phyloP scores from a whole-genome alignment of 2,797 vertebrate genomes.

The Acanthis flammea region DNA sequence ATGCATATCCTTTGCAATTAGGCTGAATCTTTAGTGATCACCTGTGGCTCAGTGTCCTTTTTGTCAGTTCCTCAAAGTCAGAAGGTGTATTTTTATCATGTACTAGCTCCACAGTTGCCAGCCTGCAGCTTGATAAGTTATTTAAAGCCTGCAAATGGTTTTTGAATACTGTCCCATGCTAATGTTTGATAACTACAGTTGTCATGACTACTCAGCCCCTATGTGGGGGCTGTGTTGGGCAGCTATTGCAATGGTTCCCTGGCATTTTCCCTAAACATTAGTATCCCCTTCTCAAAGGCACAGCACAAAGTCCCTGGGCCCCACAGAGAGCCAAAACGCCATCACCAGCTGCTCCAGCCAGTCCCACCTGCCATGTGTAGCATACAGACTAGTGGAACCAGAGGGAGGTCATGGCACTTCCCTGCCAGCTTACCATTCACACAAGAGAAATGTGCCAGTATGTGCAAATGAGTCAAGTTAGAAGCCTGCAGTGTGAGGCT shows the following conservation, averaged over 20 bases:
- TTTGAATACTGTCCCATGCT: background rate
- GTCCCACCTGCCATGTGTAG: background rate
- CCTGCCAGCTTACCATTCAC: background rate
- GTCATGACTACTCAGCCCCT: conserved; percentile 14
- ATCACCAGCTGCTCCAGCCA: background rate
- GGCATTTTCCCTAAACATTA: background rate
- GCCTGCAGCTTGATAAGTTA: background rate
- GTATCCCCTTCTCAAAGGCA: background rate
- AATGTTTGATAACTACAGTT: background rate
- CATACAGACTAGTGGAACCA: background rate
- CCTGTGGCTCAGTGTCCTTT: background rate
- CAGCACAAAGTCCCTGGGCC: background rate
- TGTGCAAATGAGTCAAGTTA: background rate
- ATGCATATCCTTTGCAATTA: background rate
- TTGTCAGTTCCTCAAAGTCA: background rate
- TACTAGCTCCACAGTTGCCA: background rate
- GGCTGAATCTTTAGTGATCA: background rate
- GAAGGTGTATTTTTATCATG: background rate
- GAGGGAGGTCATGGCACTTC: background rate
- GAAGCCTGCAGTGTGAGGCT: background rate
- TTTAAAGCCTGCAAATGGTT: background rate
- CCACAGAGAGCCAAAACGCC: background rate
- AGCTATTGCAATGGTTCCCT: background rate
- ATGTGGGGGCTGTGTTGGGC: background rate
- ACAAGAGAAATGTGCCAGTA: background rate